Base-by-base conservation (phyloP, 1,140 invertebrate genomes). In the Liolophura sinensis region DNA sequence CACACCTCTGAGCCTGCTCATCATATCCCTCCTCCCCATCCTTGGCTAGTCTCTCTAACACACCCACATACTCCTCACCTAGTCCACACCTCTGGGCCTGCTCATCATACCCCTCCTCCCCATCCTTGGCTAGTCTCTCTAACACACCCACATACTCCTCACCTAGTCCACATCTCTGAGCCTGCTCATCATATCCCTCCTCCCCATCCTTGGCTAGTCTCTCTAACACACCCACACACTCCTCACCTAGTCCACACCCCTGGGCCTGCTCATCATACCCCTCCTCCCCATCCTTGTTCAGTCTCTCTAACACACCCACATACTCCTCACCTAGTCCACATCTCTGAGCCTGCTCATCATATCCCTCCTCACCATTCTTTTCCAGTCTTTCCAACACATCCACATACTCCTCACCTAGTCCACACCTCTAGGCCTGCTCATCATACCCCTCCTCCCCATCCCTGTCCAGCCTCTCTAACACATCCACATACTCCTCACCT, bases 21-120 rank as follows among this genome's bases (percentile, higher is more conserved):
- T 61, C 9, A 7, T 52, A 16, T 57, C 55, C 18, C 18, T 47
- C 61, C 7, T 7, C 56, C 25, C 31, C 20, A n/a, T 7, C 20
- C 14, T 49, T 16, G 16, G 22, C n/a, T 47, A n/a, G 15, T 54
- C 12, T n/a, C 20, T 48, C 20, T 46, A 52, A 11, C 27, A 20
- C 6, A 61, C 24, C 40, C 40, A 51, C 58, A 52, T 24, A 1
- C 55, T 7, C 15, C 73, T 64, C 68, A 79, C 79, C 73, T 24
- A 81, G 62, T 27, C 79, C 78, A 75, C 70, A 78, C 31, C 70
- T 64, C 60, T 74, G 73, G 22, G 75, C 75, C 62, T 78, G 75
- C 22, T 74, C 70, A 20, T 70, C 72, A 63, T 67, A 72, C 60
- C 71, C 75, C 60, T 81, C 79, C 27, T 74, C 73, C 65, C 78